Evolutionary conservation across 2,113 vertebrate species (phyloP), one percentile per base, ranked within the genome.

Genomic region (Chaenogobius annularis): DNA sequence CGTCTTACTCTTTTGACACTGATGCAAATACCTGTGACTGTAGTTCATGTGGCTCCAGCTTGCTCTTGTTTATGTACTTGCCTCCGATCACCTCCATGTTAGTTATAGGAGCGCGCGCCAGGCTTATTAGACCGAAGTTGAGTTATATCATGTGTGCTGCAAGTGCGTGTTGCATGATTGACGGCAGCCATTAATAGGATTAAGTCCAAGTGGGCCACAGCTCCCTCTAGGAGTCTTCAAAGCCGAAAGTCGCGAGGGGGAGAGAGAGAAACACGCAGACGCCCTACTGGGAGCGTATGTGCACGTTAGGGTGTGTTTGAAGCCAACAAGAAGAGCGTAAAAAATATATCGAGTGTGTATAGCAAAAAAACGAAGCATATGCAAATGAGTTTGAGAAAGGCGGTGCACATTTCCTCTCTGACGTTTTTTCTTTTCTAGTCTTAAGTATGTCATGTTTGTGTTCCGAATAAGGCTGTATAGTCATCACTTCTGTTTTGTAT

Each of bases 151-250:
- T 70, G 61, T 73, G n/a, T 61, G 69, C 55, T 62, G 63, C 40
- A 46, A 47, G 31, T 59, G 31, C 43, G 43, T 22, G 14, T 63
- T 35, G 66, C 66, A 69, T 91, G 89, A 90, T 81, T 89, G 90
- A 90, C 87, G 83, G 81, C 66, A 86, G 78, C 84, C 83, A 87
- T 88, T 90, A 91, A 90, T 88, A 90, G 87, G 86, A 89, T 89
- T 87, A 88, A 84, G 78, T 88, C 88, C 88, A 90, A 90, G 85
- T 88, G 85, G 88, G 87, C 77, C 83, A 85, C 67, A 64, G 72
- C 77, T 83, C 83, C 81, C 82, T 86, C 69, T 78, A 79, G 69
- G 71, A 90, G 68, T 59, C 87, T 87, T 91, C 86, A 88, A 90
- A 92, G 83, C 70, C 77, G 31, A 78, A 58, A 55, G 12, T 78